Base-by-base conservation (phyloP, 2,888 invertebrate genomes). In the Amblyjoppa proteus region DNA sequence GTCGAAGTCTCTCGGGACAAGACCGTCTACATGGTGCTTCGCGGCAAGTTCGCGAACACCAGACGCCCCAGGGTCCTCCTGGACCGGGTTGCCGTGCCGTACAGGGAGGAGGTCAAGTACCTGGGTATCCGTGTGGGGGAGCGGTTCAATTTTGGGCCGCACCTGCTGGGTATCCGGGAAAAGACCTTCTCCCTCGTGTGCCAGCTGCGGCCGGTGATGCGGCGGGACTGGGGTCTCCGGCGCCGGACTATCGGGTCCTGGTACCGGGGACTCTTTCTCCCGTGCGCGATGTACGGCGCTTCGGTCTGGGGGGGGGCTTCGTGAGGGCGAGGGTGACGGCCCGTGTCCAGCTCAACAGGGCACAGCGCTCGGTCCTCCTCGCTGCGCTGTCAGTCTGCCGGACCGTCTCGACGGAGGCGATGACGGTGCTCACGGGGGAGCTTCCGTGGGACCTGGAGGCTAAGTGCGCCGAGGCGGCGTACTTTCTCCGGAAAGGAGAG, bases 321-420 rank as follows among this genome's bases (percentile, higher is more conserved):
- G 34, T 34, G 31, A 34, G 31, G 9, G 68, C 11, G 45, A 61
- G 51, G 41, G 16, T 11, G 71, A 71, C 58, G 69, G 45, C 25
- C 0, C 41, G 34, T 5, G 38, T 34, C 41, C 66, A 73, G 13
- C 70, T 84, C 13, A 70, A 56, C 53, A 45, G 83, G 56, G 79
- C 79, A 16, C 79, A 85, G 64, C 64, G 85, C 28, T 73, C 78
- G 25, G 73, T 81, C n/a, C 70, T 87, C 61, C 80, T 83, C 58
- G 84, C 82, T 6, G 58, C 80, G 1, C 13, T 84, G 66, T 45
- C 53, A 2, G 86, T 87, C 0, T 85, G 86, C 28, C 81, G 77
- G 51, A 83, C 84, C 6, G 87, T 87, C 9, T 86, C 86, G 11
- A 84, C 83, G 28, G 78, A 75, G 28, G 86, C 87, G 3, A 81